Evolutionary conservation across 2,113 vertebrate species (phyloP).

Genomic region (Clarias batrachus): DNA sequence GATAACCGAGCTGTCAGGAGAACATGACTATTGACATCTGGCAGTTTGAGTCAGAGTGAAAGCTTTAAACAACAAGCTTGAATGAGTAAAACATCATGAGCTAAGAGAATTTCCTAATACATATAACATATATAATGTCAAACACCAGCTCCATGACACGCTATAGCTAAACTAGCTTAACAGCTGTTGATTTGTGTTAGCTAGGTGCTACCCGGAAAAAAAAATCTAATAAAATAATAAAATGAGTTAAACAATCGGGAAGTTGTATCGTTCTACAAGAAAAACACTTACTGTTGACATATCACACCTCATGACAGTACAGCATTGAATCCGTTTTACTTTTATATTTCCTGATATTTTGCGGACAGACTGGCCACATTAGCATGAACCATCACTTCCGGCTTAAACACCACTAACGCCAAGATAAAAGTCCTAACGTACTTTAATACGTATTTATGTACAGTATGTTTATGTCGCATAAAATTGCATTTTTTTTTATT

Average conservation of each 20-base stretch:
- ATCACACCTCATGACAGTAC: slow-evolving; percentile 57
- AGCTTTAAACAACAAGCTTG: neutral
- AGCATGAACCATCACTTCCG: slow-evolving; percentile 31
- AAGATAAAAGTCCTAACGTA: slow-evolving; percentile 2
- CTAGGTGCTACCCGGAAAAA: neutral
- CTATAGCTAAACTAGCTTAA: neutral
- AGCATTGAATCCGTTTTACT: slow-evolving; percentile 49
- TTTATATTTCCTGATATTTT: slow-evolving; percentile 53
- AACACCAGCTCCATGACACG: neutral
- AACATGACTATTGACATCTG: neutral
- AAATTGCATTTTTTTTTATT: neutral
- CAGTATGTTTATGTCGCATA: neutral
- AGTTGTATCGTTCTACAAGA: neutral
- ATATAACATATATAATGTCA: too few relatives aligned
- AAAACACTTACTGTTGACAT: slow-evolving; percentile 62
- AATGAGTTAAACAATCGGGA: neutral
- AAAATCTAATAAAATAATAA: neutral
- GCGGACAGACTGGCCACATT: neutral
- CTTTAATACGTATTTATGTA: neutral
- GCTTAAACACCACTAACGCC: neutral
- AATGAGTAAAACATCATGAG: neutral
- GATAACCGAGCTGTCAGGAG: neutral
- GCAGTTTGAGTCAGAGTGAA: neutral
- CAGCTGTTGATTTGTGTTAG: neutral
- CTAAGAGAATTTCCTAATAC: too few relatives aligned